Conservation (phyloP, 2,797 vertebrate genomes). For the Enteromius mattozi region DNA sequence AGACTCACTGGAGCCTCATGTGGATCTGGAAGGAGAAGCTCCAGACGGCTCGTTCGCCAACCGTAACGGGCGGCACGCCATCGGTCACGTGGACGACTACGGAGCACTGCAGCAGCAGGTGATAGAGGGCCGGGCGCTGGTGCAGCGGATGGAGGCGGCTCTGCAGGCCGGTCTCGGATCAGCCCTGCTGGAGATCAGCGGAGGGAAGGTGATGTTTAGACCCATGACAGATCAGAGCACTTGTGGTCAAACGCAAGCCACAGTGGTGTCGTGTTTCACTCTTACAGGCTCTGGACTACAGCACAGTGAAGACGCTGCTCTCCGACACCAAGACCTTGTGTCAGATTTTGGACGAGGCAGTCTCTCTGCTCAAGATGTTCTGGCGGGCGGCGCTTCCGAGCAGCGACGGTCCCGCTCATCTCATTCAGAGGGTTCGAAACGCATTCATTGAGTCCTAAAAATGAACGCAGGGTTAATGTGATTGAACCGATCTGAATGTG, state of each 20-base stretch:
- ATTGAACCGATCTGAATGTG: neutral
- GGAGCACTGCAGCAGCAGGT: constrained; percentile 87
- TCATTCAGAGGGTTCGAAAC: constrained; percentile 75
- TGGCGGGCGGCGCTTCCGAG: constrained; percentile 85
- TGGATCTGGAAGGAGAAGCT: constrained; percentile 80
- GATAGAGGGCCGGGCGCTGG: constrained; percentile 81
- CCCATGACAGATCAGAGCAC: neutral
- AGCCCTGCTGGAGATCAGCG: constrained; percentile 66
- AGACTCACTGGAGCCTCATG: constrained; percentile 77
- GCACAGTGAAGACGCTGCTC: constrained; percentile 74
- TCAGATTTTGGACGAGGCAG: constrained; percentile 82
- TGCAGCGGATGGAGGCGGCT: constrained; percentile 81
- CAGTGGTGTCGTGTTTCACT: neutral
- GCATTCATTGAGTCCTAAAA: neutral
- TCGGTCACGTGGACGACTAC: constrained; percentile 87
- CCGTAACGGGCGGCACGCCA: constrained; percentile 81
- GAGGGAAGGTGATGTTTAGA: constrained; percentile 77
- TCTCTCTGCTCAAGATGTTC: constrained; percentile 88
- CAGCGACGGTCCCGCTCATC: constrained; percentile 65
- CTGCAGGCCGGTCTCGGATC: constrained; percentile 71
- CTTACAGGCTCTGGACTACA: constrained; percentile 75
- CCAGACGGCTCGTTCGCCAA: constrained; percentile 76
- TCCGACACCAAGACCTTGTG: constrained; percentile 82
- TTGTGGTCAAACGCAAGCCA: neutral
- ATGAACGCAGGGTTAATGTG: neutral